A percentile compares a stretch with the other conserved stretches of the same genome.
These are phyloP conservation scores for Eupeodes corollae DNA, from an alignment of 1,140 invertebrate genomes.

Conservation along the genomic window DNA sequence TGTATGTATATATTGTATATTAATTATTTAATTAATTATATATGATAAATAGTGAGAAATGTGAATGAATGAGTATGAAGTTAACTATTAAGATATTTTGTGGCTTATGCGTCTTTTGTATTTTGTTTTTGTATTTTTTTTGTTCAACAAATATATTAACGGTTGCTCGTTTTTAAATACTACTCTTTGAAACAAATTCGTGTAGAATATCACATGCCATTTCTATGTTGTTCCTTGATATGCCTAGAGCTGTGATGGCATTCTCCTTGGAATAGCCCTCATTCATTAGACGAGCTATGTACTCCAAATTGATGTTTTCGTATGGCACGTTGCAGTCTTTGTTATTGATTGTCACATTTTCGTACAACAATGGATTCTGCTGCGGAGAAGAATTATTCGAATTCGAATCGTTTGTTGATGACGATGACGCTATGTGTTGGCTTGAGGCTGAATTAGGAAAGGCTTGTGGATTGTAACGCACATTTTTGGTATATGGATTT, in stretches of 20 bases:
- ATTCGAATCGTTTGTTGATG: conserved; percentile 5
- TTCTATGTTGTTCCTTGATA: conserved; percentile 82
- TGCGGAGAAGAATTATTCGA: background rate
- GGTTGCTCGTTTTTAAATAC: conserved; percentile 16
- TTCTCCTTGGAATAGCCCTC: conserved; percentile 83
- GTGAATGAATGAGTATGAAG: conserved; percentile 9
- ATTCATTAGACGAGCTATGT: conserved; percentile 73
- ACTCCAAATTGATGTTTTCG: conserved; percentile 84
- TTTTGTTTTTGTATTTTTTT: conserved; percentile 7
- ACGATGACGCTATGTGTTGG: conserved; percentile 11
- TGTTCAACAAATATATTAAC: conserved; percentile 3
- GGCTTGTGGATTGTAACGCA: conserved; percentile 21
- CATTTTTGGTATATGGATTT: conserved; percentile 4
- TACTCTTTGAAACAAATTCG: conserved; percentile 58
- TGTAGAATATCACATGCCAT: conserved; percentile 93
- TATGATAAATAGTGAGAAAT: conserved; percentile 8
- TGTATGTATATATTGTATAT: too few species aligned
- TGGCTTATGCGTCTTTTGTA: conserved; percentile 8
- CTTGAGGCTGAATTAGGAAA: background rate
- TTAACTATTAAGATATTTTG: conserved; percentile 6
- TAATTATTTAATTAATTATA: too few species aligned
- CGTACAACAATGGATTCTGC: conserved; percentile 30
- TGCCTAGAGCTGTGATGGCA: conserved; percentile 79
- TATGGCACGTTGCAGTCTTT: conserved; percentile 48
- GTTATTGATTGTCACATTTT: conserved; percentile 37